These are phyloP conservation scores for Micromys minutus DNA, from an alignment of 2,113 vertebrate species.

Conservation along the genomic window DNA sequence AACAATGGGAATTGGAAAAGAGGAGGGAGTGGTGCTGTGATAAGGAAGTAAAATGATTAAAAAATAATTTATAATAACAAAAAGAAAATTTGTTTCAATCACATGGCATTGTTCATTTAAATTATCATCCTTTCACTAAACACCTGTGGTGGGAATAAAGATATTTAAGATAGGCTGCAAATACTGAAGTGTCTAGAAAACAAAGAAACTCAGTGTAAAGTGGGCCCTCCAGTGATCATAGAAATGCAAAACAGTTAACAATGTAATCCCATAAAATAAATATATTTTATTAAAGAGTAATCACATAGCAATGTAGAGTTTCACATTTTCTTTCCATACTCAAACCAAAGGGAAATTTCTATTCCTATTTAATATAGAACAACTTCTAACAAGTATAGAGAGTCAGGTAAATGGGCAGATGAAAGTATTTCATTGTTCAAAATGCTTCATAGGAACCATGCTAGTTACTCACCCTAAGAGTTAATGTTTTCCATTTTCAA, in stretches of 20 bases:
- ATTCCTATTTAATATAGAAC: not conserved
- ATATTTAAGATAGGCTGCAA: not conserved
- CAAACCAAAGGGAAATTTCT: not conserved
- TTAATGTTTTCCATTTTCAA: not conserved
- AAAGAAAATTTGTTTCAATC: not conserved
- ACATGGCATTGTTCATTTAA: constrained; percentile 17
- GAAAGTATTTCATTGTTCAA: not conserved
- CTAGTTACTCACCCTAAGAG: not conserved
- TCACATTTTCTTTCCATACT: not conserved
- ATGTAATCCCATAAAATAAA: not conserved
- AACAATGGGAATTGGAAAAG: too few relatives aligned
- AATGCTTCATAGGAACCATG: not conserved
- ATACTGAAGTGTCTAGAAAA: not conserved
- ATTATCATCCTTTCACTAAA: not conserved
- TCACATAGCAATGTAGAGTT: not conserved
- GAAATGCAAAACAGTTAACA: constrained; percentile 14
- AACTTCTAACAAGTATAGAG: not conserved
- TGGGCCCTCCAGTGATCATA: not conserved
- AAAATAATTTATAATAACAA: too few relatives aligned
- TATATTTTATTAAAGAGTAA: constrained; percentile 6
- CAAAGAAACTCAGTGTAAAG: not conserved
- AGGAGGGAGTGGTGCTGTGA: too few relatives aligned
- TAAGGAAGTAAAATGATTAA: too few relatives aligned
- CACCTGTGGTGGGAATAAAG: not conserved
- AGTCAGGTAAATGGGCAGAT: not conserved